phyloP scores from a whole-genome alignment of 2,888 invertebrate genomes.

The Hyposoter dolosus region DNA sequence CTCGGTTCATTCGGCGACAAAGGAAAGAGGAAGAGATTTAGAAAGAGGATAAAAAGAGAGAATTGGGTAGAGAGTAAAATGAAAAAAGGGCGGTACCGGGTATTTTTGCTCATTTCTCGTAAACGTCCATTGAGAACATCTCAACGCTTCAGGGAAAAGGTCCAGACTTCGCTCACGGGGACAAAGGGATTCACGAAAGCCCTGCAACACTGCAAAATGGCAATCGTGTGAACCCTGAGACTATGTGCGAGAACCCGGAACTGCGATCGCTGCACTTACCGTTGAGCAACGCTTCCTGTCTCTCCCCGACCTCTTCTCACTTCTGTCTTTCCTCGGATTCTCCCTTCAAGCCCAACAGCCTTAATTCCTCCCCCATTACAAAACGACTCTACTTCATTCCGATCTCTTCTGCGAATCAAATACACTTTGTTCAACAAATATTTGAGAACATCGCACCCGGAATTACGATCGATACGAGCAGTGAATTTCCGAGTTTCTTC shows the following conservation, averaged over 20 bases:
- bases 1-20: slow-evolving; percentile 25
- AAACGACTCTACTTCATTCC: slow-evolving; percentile 25
- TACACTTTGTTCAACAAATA: slow-evolving; percentile 15
- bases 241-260: slow-evolving; percentile 50
- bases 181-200: slow-evolving; percentile 58
- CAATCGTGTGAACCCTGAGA: not conserved
- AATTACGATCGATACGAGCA: not conserved
- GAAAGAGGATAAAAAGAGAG: not conserved
- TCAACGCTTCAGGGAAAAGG: slow-evolving; percentile 19
- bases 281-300: slow-evolving; percentile 46
- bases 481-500: not conserved
- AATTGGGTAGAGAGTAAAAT: not conserved
- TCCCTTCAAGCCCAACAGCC: not conserved
- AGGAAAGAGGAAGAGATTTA: not conserved
- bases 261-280: slow-evolving; percentile 57
- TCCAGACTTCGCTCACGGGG: slow-evolving; percentile 30
- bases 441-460: not conserved
- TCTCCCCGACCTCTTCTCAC: slow-evolving; percentile 25
- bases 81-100: slow-evolving; percentile 27
- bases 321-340: not conserved
- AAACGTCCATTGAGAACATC: slow-evolving; percentile 33
- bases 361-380: slow-evolving; percentile 37
- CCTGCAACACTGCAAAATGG: slow-evolving; percentile 33
- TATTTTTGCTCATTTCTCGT: slow-evolving; percentile 47
- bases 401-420: not conserved